phyloP scores from a whole-genome alignment of 1,140 invertebrate genomes.

The Bradysia coprophila region DNA sequence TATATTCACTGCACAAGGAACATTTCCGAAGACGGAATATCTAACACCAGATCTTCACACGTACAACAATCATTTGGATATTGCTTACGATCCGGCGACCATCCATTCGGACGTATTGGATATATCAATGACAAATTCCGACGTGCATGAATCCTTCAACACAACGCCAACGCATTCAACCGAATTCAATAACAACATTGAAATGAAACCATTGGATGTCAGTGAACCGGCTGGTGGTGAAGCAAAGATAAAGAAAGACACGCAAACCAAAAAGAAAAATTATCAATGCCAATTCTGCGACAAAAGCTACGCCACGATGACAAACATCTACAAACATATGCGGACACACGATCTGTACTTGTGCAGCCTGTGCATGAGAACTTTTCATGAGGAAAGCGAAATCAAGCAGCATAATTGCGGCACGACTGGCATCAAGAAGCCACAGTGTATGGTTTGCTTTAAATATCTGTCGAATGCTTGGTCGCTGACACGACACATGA shows the following conservation, averaged over 20 bases:
- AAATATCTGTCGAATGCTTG: constrained; percentile 3
- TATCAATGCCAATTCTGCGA: constrained; percentile 2
- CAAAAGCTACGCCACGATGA: constrained; percentile 1
- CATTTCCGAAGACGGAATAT: background rate
- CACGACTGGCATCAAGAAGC: background rate
- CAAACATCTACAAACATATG: constrained; percentile 3
- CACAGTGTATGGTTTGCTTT: constrained; percentile 3
- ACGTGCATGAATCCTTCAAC: background rate
- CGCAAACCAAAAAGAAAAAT: constrained; percentile 8
- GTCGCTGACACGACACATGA: constrained; percentile 4
- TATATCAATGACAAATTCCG: background rate
- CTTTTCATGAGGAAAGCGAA: background rate
- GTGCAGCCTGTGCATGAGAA: constrained; percentile 1
- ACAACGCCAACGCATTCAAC: background rate
- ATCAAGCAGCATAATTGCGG: background rate
- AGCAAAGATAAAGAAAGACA: too few relatives aligned
- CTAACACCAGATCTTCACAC: background rate
- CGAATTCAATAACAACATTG: constrained; percentile 1
- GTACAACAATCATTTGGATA: background rate
- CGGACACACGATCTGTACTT: constrained; percentile 2
- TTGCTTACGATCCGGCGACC: background rate
- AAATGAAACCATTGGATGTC: background rate
- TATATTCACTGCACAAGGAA: constrained; percentile 1
- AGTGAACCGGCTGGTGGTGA: background rate
- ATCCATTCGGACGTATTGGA: background rate